Percentiles rank a stretch among this genome's conserved stretches.
Evolutionary conservation across 2,888 invertebrate species (phyloP).

Genomic region (Eupithecia dodoneata): DNA sequence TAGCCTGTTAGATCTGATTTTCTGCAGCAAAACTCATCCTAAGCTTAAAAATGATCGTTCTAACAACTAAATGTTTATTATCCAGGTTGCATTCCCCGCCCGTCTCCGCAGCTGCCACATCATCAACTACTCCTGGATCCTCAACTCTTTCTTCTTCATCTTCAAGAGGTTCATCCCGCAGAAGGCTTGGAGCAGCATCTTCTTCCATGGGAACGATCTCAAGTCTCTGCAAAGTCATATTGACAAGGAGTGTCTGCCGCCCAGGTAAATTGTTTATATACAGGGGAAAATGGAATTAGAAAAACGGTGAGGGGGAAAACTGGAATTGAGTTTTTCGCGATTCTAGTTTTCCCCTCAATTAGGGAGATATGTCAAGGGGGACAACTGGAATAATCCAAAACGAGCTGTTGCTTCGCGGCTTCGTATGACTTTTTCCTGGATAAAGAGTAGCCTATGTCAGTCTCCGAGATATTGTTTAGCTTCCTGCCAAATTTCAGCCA

Average conservation of each 20-base stretch:
- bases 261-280: conserved; percentile 43
- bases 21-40: background rate
- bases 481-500: too few relatives aligned
- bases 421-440: too few relatives aligned
- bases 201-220: conserved; percentile 72
- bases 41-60: background rate
- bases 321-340: too few relatives aligned
- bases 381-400: too few relatives aligned
- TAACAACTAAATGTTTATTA: conserved; percentile 25
- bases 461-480: too few relatives aligned
- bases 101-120: conserved; percentile 88
- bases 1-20: too few relatives aligned
- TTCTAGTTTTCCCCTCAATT: too few relatives aligned
- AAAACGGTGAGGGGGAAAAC: too few relatives aligned
- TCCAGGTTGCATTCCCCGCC: conserved; percentile 87
- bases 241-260: conserved; percentile 62
- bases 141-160: conserved; percentile 89
- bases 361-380: too few relatives aligned
- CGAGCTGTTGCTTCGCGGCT: too few relatives aligned
- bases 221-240: conserved; percentile 72
- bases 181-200: conserved; percentile 81
- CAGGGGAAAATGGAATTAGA: too few relatives aligned
- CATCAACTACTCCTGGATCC: conserved; percentile 91
- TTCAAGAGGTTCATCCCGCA: conserved; percentile 90
- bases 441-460: too few relatives aligned